These are phyloP conservation scores for Hylaea fasciaria DNA, from an alignment of 2,888 invertebrate species.

Conservation along the genomic window DNA sequence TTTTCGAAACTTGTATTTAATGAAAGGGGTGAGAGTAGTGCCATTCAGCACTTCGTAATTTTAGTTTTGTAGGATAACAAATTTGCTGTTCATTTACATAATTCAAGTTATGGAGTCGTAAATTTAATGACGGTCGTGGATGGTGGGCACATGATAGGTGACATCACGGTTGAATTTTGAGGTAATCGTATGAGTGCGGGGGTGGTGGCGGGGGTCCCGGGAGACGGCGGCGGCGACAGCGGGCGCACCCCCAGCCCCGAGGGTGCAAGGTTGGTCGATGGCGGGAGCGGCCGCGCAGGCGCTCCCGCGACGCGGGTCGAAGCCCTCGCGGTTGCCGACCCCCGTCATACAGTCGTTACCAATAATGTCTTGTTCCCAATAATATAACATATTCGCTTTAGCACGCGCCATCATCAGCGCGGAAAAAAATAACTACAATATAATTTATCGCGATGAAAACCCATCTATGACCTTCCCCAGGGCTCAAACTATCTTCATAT, in stretches of 20 bases:
- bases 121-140: background rate
- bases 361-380: conserved; percentile 54
- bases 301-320: conserved; percentile 70
- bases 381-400: conserved; percentile 40
- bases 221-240: conserved; percentile 27
- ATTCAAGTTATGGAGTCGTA: too few relatives aligned
- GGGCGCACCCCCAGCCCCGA: conserved; percentile 15
- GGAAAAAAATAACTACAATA: too few relatives aligned
- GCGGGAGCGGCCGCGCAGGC: conserved; percentile 76
- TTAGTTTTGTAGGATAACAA: too few relatives aligned
- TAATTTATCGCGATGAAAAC: too few relatives aligned
- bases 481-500: too few relatives aligned
- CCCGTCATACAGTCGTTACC: conserved; percentile 65
- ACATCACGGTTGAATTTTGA: background rate
- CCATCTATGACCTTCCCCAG: too few relatives aligned
- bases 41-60: too few relatives aligned
- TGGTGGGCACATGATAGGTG: background rate
- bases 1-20: background rate
- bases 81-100: too few relatives aligned
- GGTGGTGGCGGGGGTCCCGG: conserved; percentile 42
- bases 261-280: conserved; percentile 67
- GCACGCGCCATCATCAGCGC: too few relatives aligned
- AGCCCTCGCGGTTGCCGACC: conserved; percentile 81
- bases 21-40: background rate
- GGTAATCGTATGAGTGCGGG: conserved; percentile 23